A percentile compares a stretch with the other conserved stretches of the same genome.
Evolutionary conservation across 2,113 vertebrate genomes (phyloP).

Genomic region (Hippocampus barbouri): DNA sequence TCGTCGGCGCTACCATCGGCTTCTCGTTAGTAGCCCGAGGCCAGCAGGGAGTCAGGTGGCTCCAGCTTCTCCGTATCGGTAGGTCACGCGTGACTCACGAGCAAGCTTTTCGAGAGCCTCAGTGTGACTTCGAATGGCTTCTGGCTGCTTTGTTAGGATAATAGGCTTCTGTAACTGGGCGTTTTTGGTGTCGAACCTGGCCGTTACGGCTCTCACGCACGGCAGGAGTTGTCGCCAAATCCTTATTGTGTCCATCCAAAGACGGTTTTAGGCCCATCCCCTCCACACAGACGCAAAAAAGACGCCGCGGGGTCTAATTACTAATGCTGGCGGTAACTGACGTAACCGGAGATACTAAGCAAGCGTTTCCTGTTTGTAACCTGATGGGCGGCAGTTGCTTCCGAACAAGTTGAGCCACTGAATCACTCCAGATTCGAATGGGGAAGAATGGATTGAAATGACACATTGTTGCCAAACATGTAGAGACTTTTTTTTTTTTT

Average conservation of each 20-base stretch:
- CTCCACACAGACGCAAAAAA: neutral
- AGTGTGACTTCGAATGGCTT: neutral
- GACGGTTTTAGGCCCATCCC: neutral
- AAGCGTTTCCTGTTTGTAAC: conserved; percentile 3
- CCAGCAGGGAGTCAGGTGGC: conserved; percentile 84
- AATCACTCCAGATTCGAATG: too few species aligned
- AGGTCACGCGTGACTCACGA: conserved; percentile 43
- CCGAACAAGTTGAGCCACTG: neutral
- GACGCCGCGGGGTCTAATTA: neutral
- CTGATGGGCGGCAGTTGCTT: neutral
- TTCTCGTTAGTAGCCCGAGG: conserved; percentile 88
- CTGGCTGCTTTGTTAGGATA: neutral
- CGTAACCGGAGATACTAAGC: neutral
- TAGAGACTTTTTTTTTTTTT: too few species aligned
- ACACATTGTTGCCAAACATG: neutral
- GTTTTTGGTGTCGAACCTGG: neutral
- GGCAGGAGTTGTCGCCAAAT: neutral
- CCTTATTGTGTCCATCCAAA: neutral
- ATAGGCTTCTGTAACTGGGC: neutral
- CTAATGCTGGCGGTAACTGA: neutral
- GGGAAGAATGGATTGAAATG: neutral
- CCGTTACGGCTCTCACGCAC: neutral
- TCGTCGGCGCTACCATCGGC: conserved; percentile 96
- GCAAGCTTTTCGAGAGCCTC: neutral
- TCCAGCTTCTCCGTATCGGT: conserved; percentile 89